A percentile compares a stretch with the other conserved stretches of the same genome.
These are phyloP conservation scores for Caenorhabditis parvicauda DNA, from an alignment of 2,888 invertebrate genomes.

Conservation along the genomic window DNA sequence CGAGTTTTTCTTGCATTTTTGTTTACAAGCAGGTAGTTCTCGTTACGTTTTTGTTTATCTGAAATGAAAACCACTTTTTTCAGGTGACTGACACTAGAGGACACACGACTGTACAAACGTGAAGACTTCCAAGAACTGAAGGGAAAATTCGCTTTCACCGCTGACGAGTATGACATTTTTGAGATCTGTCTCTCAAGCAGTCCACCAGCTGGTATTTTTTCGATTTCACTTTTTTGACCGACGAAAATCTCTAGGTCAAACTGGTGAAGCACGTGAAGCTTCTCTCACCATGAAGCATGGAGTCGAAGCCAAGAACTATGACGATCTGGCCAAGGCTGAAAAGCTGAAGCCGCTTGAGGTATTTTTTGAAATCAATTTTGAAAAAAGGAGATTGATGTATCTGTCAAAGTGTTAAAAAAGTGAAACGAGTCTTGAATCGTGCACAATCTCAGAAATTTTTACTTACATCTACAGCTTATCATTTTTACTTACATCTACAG, in stretches of 20 bases:
- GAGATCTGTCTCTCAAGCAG: conserved; percentile 83
- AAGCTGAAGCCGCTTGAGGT: conserved; percentile 92
- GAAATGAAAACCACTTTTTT: too few relatives aligned
- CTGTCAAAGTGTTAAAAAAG: too few relatives aligned
- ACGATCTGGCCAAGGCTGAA: conserved; percentile 93
- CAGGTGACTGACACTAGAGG: conserved; percentile 88
- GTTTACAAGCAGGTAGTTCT: too few relatives aligned
- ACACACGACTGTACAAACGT: conserved; percentile 84
- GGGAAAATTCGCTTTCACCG: conserved; percentile 94
- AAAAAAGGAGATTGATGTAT: too few relatives aligned
- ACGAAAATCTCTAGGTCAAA: conserved; percentile 55
- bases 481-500: too few relatives aligned
- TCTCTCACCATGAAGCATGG: conserved; percentile 85
- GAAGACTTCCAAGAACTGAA: conserved; percentile 74
- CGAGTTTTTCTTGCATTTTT: too few relatives aligned
- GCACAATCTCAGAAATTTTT: too few relatives aligned
- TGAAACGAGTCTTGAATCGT: too few relatives aligned
- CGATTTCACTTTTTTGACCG: neutral
- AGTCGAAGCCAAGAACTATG: conserved; percentile 94
- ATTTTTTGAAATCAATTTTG: neutral
- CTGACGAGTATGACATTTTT: conserved; percentile 91
- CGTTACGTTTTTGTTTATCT: too few relatives aligned
- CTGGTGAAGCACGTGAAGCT: conserved; percentile 76
- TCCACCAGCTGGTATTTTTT: conserved; percentile 47
- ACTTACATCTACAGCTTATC: too few relatives aligned